Percentiles rank a stretch among this genome's conserved stretches.
Conservation (phyloP, 2,888 invertebrate genomes). For the Anoplius nigerrimus region DNA sequence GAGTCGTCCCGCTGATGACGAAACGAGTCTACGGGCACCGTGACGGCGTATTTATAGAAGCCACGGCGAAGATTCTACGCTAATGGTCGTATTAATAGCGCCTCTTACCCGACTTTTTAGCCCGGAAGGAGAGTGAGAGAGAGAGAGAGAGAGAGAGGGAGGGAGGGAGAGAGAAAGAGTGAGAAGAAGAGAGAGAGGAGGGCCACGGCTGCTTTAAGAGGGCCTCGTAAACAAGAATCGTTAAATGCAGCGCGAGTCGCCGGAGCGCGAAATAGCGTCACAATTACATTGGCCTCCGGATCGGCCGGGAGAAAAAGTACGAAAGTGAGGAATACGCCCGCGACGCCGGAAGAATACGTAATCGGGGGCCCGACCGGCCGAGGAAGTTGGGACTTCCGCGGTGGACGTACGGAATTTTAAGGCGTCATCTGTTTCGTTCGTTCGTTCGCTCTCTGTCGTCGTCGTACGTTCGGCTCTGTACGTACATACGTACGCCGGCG, state of each 20-base stretch:
- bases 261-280: slow-evolving; percentile 14
- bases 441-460: too few species aligned
- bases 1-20: slow-evolving; percentile 22
- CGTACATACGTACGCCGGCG: neutral
- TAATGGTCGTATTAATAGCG: slow-evolving; percentile 57
- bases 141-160: too few species aligned
- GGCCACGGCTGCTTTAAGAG: slow-evolving; percentile 38
- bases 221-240: slow-evolving; percentile 35
- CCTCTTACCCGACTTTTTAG: slow-evolving; percentile 43
- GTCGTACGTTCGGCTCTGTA: too few species aligned
- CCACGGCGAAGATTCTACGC: slow-evolving; percentile 44
- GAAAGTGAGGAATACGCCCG: slow-evolving; percentile 38
- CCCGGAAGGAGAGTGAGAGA: slow-evolving; percentile 55
- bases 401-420: slow-evolving; percentile 61
- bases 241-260: slow-evolving; percentile 44
- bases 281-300: too few species aligned
- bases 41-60: slow-evolving; percentile 50
- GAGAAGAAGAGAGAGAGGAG: too few species aligned
- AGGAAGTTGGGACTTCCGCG: slow-evolving; percentile 65
- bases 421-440: slow-evolving; percentile 45
- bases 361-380: slow-evolving; percentile 27
- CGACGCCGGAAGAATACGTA: slow-evolving; percentile 47
- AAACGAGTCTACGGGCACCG: slow-evolving; percentile 44
- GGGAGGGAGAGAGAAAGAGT: too few species aligned
- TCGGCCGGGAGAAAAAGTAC: slow-evolving; percentile 6